Evolutionary conservation across 2,113 vertebrate species (phyloP), one percentile per base, ranked within the genome.

Genomic region (Grammomys dolichurus): DNA sequence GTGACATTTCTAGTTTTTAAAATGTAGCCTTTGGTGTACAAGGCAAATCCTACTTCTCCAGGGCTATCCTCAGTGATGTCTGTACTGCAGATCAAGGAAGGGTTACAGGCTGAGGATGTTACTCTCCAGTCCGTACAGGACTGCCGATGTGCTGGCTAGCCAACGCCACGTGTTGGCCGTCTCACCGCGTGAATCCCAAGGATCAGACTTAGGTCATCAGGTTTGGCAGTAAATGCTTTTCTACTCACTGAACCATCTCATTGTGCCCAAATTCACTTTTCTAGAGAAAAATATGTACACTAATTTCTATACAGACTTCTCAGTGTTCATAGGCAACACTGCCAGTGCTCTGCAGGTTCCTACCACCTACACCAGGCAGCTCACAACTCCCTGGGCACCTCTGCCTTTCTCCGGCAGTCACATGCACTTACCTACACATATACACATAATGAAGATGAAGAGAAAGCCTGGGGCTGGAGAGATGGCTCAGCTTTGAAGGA

Each of bases 101-200:
- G 60, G 87, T 17, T 65, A 36, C 14, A 86, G 72, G 56, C 9
- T 0, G 0, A 43, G 54, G 43, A 7, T 26, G 0, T 48, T 20
- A 2, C 4, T 28, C n/a, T 48, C 90, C 26, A 12, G 1, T 28
- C 9, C 40, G n/a, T 5, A 6, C 9, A 26, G 0, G 3, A 17
- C 46, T 46, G 73, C 24, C 19, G 28, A 54, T 65, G 60, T 17
- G 10, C 56, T 22, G 63, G 70, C 73, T 31, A 46, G 63, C 36
- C 6, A 0, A 1, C 11, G 11, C 9, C n/a, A 87, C 8, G n/a
- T 7, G 20, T 19, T 65, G 82, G n/a, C 40, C 65, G 26, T 65
- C 26, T 85, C 26, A 67, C 60, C 60, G 22, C 12, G 40, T 31
- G 28, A 46, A 12, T 86, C 26, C 13, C 58, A 63, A 28, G n/a